Conservation (phyloP, 2,797 vertebrate genomes). For the Sphenopsis melanotis region DNA sequence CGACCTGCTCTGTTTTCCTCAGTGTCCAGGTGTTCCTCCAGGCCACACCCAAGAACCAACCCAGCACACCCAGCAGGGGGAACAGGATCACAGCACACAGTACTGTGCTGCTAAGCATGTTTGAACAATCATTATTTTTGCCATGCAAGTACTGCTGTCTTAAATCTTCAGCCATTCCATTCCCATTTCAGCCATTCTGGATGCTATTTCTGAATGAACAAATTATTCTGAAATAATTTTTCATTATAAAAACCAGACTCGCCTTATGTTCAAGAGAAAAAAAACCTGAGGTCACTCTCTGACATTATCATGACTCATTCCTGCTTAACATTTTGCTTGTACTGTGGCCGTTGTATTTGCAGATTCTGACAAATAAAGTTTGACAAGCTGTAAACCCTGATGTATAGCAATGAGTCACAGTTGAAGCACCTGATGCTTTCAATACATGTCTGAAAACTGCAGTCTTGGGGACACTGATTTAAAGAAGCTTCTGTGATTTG, state of each 20-base stretch:
- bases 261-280: neutral
- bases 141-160: neutral
- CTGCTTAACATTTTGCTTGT: constrained; percentile 6
- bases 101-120: neutral
- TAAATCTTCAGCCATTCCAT: neutral
- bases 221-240: neutral
- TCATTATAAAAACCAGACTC: neutral
- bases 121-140: neutral
- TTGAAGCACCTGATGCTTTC: neutral
- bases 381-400: neutral
- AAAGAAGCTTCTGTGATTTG: neutral
- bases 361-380: constrained; percentile 27
- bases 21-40: neutral
- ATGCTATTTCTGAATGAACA: neutral
- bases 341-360: neutral
- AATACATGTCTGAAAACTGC: neutral
- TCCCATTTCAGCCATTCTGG: neutral
- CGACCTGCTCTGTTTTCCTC: neutral
- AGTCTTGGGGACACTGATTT: neutral
- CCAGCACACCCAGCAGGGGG: neutral
- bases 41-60: no score
- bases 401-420: neutral
- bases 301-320: constrained; percentile 22
- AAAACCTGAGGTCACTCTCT: neutral
- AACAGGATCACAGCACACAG: neutral